Evolutionary conservation across 1,140 invertebrate species (phyloP).

Genomic region (Drosophila murphyi): DNA sequence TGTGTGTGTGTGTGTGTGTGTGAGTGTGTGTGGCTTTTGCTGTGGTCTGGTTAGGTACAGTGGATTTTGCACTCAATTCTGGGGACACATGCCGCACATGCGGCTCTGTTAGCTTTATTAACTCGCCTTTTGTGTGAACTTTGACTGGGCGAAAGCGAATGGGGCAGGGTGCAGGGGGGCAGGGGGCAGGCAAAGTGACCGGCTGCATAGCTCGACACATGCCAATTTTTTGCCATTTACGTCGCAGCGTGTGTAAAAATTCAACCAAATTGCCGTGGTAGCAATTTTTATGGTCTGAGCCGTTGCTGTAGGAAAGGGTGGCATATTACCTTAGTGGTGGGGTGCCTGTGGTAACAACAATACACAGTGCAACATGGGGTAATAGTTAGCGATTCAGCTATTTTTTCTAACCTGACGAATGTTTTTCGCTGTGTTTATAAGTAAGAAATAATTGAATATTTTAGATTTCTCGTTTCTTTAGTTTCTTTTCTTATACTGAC

Average conservation of each 20-base stretch:
- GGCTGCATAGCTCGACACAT: constrained; percentile 33
- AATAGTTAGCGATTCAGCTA: too few relatives aligned
- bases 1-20: background rate
- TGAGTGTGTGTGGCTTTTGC: constrained; percentile 2
- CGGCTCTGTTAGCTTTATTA: constrained; percentile 67
- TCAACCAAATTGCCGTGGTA: constrained; percentile 53
- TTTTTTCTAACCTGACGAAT: too few relatives aligned
- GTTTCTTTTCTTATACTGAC: too few relatives aligned
- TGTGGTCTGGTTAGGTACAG: constrained; percentile 6
- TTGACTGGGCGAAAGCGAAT: background rate
- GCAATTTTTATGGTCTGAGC: constrained; percentile 33
- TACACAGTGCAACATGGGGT: background rate
- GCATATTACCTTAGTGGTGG: constrained; percentile 11
- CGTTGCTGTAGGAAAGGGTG: background rate
- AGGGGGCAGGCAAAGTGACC: background rate
- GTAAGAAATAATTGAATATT: too few relatives aligned
- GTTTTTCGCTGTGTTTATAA: too few relatives aligned
- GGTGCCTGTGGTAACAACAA: background rate
- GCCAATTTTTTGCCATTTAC: constrained; percentile 47
- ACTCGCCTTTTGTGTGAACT: constrained; percentile 59
- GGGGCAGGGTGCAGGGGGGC: too few relatives aligned
- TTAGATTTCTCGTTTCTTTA: too few relatives aligned
- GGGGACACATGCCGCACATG: constrained; percentile 57
- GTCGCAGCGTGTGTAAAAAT: constrained; percentile 46
- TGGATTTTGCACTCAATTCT: constrained; percentile 37